A percentile compares a stretch with the other conserved stretches of the same genome.
Evolutionary conservation across 2,113 vertebrate genomes (phyloP).

Genomic region (Tragelaphus buxtoni): DNA sequence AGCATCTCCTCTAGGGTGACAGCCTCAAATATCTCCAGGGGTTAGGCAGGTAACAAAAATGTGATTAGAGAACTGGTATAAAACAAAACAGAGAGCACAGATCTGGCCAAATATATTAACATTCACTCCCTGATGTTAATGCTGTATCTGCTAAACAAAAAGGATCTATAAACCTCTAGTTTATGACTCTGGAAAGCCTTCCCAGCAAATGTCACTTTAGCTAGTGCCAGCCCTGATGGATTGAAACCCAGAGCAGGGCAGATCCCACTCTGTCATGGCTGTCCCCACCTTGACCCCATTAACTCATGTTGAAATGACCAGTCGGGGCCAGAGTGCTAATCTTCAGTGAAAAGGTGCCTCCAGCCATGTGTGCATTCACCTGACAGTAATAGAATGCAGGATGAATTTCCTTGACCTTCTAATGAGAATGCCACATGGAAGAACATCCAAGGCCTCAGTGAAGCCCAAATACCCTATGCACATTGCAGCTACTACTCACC

Average conservation of each 20-base stretch:
- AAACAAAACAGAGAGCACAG: not conserved
- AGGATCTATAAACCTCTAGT: not conserved
- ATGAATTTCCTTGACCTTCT: constrained; percentile 12
- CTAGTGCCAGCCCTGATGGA: not conserved
- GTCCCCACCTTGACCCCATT: constrained; percentile 22
- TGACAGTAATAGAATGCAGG: constrained; percentile 23
- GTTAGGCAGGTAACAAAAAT: not conserved
- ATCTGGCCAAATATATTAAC: not conserved
- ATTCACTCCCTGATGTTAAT: not conserved
- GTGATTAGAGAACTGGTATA: not conserved
- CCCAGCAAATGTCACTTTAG: not conserved
- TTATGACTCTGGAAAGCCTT: not conserved
- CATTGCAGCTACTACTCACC: not conserved
- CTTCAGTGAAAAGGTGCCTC: constrained; percentile 27
- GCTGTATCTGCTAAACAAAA: not conserved
- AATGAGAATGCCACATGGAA: constrained; percentile 26
- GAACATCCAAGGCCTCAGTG: not conserved
- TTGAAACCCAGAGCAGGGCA: not conserved
- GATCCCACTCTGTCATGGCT: not conserved
- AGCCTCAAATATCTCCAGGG: not conserved
- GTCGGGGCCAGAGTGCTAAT: not conserved
- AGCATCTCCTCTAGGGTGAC: not conserved
- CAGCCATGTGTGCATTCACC: not conserved
- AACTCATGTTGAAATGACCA: not conserved
- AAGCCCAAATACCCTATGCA: not conserved